Percentiles rank a stretch among this genome's conserved stretches.
These are phyloP conservation scores for Lysandra coridon DNA, from an alignment of 2,888 invertebrate species.

Conservation along the genomic window DNA sequence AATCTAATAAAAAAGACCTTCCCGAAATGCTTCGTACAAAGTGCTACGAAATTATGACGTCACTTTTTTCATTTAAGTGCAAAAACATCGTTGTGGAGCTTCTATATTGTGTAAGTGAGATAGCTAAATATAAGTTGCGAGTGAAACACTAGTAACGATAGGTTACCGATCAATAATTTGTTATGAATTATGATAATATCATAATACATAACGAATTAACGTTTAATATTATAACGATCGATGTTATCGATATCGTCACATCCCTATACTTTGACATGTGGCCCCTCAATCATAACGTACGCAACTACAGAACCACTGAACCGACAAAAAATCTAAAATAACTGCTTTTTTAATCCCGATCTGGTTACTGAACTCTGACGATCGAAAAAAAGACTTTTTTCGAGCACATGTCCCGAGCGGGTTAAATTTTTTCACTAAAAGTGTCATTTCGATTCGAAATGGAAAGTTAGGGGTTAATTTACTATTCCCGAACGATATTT, in stretches of 20 bases:
- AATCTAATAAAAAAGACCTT: too few species aligned
- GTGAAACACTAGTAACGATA: too few species aligned
- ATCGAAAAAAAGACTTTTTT: slow-evolving; percentile 58
- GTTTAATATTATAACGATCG: not conserved
- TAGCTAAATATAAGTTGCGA: too few species aligned
- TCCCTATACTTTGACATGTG: slow-evolving; percentile 66
- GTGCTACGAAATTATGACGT: too few species aligned
- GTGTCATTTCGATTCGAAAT: slow-evolving; percentile 75
- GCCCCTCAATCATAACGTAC: slow-evolving; percentile 73
- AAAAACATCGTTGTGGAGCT: not conserved
- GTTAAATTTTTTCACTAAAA: slow-evolving; percentile 64
- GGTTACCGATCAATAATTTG: too few species aligned
- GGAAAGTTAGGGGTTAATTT: slow-evolving; percentile 72
- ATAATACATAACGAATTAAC: too few species aligned
- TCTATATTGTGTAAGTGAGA: too few species aligned
- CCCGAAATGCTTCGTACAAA: too few species aligned
- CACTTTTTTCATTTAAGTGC: not conserved
- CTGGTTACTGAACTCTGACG: slow-evolving; percentile 73
- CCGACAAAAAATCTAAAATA: slow-evolving; percentile 69
- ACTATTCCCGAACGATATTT: slow-evolving; percentile 61
- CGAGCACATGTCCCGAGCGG: slow-evolving; percentile 68
- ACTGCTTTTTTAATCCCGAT: slow-evolving; percentile 71
- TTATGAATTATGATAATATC: too few species aligned
- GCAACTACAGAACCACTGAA: slow-evolving; percentile 70
- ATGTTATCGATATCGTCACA: slow-evolving; percentile 41